Percentiles rank a stretch among this genome's conserved stretches.
phyloP scores from a whole-genome alignment of 2,113 vertebrate species.

The Poicephalus gulielmi region DNA sequence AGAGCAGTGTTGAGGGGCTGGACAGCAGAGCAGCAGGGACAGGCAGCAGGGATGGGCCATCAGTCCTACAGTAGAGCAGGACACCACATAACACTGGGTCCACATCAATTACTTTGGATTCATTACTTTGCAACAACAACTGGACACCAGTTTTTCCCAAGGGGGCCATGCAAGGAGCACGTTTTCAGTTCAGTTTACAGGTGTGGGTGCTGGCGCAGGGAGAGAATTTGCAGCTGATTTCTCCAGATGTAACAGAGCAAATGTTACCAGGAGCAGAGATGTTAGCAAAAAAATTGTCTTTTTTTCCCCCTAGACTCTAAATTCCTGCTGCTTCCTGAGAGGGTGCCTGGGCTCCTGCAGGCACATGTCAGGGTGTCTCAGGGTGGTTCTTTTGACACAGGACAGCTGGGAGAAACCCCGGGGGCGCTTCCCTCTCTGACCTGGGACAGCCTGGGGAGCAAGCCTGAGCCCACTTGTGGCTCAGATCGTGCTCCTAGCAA shows the following conservation, averaged over 20 bases:
- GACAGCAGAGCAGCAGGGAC: not conserved
- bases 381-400: not conserved
- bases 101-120: rapidly evolving
- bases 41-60: not conserved
- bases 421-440: not conserved
- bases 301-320: not conserved
- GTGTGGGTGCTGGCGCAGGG: not conserved
- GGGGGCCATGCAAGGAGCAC: not conserved
- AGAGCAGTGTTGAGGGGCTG: rapidly evolving
- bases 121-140: not conserved
- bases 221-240: not conserved
- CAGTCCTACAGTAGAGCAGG: rapidly evolving
- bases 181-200: not conserved
- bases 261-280: not conserved
- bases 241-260: not conserved
- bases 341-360: not conserved
- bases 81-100: too few relatives aligned
- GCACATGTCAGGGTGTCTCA: not conserved
- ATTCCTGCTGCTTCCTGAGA: not conserved
- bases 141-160: not conserved
- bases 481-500: not conserved
- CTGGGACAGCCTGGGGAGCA: not conserved
- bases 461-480: not conserved
- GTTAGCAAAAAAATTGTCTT: not conserved
- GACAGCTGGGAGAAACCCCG: not conserved